phyloP scores from a whole-genome alignment of 2,888 invertebrate species.

The Plebejus anna region DNA sequence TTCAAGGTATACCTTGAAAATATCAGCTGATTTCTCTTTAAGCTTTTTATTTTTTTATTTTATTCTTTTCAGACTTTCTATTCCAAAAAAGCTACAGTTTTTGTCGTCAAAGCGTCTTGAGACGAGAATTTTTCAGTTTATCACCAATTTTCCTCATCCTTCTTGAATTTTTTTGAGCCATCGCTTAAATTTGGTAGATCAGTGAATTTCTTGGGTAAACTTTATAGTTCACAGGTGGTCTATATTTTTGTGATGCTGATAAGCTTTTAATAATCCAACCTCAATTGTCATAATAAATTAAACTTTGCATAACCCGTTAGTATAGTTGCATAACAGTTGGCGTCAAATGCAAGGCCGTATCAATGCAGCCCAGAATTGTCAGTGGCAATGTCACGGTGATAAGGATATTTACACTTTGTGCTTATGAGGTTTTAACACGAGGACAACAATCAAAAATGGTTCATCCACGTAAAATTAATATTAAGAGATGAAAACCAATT shows the following conservation, averaged over 20 bases:
- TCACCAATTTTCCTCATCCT: not conserved
- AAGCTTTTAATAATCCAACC: not conserved
- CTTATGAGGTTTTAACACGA: not conserved
- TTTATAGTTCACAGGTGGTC: not conserved
- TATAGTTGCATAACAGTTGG: conserved; percentile 37
- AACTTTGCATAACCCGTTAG: conserved; percentile 29
- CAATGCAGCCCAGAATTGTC: conserved; percentile 54
- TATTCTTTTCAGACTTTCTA: too few relatives aligned
- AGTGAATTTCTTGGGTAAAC: not conserved
- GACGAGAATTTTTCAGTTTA: not conserved
- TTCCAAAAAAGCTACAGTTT: too few relatives aligned
- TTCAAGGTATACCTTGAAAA: not conserved
- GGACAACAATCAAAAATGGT: not conserved
- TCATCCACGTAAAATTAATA: not conserved
- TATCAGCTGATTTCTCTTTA: not conserved
- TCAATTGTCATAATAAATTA: conserved; percentile 25
- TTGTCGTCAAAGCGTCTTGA: too few relatives aligned
- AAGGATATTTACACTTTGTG: not conserved
- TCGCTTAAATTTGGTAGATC: not conserved
- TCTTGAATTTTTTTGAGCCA: too few relatives aligned
- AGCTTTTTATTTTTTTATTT: not conserved
- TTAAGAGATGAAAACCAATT: not conserved
- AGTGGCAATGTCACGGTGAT: conserved; percentile 42
- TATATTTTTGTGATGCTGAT: not conserved
- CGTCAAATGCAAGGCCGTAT: conserved; percentile 49